These are phyloP conservation scores for Bubo bubo DNA, from an alignment of 2,113 vertebrate species.

Conservation along the genomic window DNA sequence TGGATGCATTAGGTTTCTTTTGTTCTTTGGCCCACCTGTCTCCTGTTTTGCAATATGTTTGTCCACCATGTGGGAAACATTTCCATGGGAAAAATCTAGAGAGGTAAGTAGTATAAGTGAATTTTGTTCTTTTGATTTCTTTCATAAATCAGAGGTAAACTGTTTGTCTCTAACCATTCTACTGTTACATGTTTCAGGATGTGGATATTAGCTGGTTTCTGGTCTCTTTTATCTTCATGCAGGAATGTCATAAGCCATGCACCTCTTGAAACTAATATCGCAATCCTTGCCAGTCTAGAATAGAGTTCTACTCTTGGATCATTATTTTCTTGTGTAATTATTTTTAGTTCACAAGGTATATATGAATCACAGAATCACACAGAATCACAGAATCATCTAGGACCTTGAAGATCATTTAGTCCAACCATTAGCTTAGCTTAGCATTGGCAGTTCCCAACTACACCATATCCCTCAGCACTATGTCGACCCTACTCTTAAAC, in stretches of 20 bases:
- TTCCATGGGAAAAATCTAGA: neutral
- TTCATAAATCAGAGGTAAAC: neutral
- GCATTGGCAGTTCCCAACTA: no score
- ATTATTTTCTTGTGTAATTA: neutral
- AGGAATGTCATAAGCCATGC: neutral
- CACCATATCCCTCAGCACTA: no score
- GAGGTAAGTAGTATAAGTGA: neutral
- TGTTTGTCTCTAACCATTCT: neutral
- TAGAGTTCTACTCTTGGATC: neutral
- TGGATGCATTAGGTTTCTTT: neutral
- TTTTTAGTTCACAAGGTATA: neutral
- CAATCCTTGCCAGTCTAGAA: neutral
- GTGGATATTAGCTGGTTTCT: neutral
- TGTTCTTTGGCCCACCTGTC: neutral
- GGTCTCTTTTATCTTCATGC: neutral
- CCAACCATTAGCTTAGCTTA: no score
- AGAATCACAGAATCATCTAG: no score
- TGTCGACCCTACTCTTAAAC: no score
- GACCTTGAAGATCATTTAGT: no score
- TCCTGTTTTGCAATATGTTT: neutral
- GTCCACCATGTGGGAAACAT: neutral
- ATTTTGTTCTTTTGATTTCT: neutral
- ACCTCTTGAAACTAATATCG: neutral
- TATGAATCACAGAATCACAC: neutral
- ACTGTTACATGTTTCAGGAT: neutral